Conservation (phyloP, 2,888 invertebrate species). For the Calephelis perditalis region DNA sequence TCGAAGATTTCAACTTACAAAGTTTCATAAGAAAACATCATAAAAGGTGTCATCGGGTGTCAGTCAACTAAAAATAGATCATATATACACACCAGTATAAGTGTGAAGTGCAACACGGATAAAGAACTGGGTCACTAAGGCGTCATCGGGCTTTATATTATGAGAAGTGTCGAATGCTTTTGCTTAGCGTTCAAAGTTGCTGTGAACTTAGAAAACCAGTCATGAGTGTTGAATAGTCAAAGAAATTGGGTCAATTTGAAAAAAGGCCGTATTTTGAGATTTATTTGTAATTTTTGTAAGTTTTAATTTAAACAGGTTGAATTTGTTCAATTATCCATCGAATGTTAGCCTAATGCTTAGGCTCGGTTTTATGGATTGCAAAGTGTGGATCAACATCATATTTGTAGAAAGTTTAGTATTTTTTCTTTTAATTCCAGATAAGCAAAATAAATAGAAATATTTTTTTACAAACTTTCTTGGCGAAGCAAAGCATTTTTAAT, state of each 20-base stretch:
- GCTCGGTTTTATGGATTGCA: too few species aligned
- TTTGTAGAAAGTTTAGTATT: too few species aligned
- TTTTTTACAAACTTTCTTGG: too few species aligned
- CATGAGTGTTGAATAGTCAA: conserved; percentile 5
- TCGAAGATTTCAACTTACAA: neutral
- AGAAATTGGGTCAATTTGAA: conserved; percentile 9
- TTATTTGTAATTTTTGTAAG: too few species aligned
- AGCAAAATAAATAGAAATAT: too few species aligned
- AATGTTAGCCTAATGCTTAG: too few species aligned
- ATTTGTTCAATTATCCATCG: too few species aligned
- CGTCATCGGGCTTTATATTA: conserved; percentile 36
- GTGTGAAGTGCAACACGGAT: conserved; percentile 41
- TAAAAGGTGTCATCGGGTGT: conserved; percentile 18
- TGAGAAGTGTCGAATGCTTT: conserved; percentile 30
- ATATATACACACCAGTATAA: conserved; percentile 26
- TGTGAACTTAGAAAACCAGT: conserved; percentile 12
- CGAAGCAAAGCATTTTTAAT: too few species aligned
- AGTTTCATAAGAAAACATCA: conserved; percentile 13
- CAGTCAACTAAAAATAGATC: conserved; percentile 19
- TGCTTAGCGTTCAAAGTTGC: conserved; percentile 11
- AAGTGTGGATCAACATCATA: too few species aligned
- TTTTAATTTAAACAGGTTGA: too few species aligned
- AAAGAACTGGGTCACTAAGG: conserved; percentile 52
- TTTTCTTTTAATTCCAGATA: too few species aligned
- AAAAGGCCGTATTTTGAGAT: neutral